A percentile compares a stretch with the other conserved stretches of the same genome.
These are phyloP conservation scores for Entomobrya proxima DNA, from an alignment of 2,888 invertebrate genomes.

Conservation along the genomic window DNA sequence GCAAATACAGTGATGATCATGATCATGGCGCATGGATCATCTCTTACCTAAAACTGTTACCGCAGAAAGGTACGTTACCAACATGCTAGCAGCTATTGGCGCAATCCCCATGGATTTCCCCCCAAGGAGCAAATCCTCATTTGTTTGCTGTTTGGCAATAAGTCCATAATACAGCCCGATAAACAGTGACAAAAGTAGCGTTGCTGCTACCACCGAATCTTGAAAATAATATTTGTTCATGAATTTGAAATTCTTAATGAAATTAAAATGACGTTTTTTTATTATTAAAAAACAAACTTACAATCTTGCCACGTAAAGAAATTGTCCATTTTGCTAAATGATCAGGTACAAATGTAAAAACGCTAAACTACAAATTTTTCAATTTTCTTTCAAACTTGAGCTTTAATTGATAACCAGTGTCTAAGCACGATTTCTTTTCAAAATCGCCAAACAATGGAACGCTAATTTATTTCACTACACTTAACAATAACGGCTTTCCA, in stretches of 20 bases:
- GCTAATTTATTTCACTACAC: neutral
- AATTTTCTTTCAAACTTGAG: neutral
- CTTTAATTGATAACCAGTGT: no score
- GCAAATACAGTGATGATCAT: no score
- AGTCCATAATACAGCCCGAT: constrained; percentile 74
- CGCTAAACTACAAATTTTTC: neutral
- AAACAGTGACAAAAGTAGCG: constrained; percentile 70
- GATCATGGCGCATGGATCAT: no score
- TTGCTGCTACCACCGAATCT: constrained; percentile 72
- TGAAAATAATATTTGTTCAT: neutral
- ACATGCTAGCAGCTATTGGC: constrained; percentile 73
- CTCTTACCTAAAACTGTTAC: constrained; percentile 74
- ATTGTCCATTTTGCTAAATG: constrained; percentile 41
- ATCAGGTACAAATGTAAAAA: neutral
- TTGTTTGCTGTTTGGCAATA: constrained; percentile 71
- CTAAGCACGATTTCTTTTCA: no score
- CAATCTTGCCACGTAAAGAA: constrained; percentile 72
- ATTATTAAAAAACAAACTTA: constrained; percentile 23
- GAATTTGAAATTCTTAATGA: neutral
- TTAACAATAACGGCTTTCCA: neutral
- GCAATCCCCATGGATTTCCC: constrained; percentile 73
- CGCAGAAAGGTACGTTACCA: constrained; percentile 74
- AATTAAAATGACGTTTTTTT: neutral
- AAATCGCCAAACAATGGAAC: neutral
- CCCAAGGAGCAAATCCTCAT: constrained; percentile 74